phyloP scores from a whole-genome alignment of 2,888 invertebrate species.

The Chymomyza caudatula region DNA sequence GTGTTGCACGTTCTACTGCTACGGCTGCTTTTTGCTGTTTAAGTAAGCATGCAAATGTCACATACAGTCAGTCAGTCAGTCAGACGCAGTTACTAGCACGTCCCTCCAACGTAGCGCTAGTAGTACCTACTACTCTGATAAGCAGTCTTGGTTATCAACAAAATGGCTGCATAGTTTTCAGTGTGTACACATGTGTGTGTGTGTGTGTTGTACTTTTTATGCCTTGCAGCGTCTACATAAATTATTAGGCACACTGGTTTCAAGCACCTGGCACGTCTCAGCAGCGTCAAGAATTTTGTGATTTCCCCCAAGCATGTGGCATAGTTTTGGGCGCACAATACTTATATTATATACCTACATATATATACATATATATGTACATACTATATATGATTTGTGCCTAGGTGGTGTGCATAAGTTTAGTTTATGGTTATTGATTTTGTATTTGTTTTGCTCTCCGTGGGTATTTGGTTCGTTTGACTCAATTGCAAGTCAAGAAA shows the following conservation, averaged over 20 bases:
- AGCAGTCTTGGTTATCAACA: constrained; percentile 66
- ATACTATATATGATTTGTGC: constrained; percentile 41
- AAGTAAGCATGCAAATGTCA: constrained; percentile 71
- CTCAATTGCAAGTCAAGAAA: neutral
- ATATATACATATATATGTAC: neutral
- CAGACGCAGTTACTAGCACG: neutral
- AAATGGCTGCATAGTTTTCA: neutral
- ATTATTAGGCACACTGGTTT: constrained; percentile 39
- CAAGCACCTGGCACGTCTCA: neutral
- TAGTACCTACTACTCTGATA: constrained; percentile 43
- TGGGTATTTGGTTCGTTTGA: neutral
- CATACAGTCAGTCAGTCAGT: constrained; percentile 46
- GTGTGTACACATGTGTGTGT: neutral
- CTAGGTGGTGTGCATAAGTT: constrained; percentile 30
- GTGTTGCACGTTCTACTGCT: neutral
- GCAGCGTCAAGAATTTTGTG: constrained; percentile 46
- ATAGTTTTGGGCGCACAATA: constrained; percentile 41
- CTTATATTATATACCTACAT: neutral
- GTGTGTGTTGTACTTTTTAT: neutral
- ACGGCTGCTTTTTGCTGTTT: constrained; percentile 42
- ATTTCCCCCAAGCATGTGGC: constrained; percentile 70
- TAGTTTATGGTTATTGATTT: constrained; percentile 65
- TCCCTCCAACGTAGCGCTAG: neutral
- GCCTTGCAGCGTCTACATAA: constrained; percentile 43
- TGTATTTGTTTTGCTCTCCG: constrained; percentile 14